Percentiles rank a stretch among this genome's conserved stretches.
Evolutionary conservation across 2,888 invertebrate genomes (phyloP).

Genomic region (Nomada fucata): DNA sequence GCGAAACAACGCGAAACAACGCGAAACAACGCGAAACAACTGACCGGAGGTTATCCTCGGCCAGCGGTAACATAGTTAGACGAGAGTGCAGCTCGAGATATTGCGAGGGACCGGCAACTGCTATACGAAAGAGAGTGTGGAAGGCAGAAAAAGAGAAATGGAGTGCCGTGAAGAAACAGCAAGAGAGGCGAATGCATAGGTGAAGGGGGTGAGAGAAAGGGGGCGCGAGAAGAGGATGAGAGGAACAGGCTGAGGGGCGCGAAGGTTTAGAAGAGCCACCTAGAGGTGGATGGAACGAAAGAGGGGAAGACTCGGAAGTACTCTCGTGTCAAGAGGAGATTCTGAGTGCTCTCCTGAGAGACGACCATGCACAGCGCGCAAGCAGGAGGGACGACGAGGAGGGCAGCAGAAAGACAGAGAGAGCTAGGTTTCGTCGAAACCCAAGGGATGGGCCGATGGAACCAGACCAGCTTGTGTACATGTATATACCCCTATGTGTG

Average conservation of each 20-base stretch:
- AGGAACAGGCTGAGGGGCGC: slow-evolving; percentile 65
- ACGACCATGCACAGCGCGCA: slow-evolving; percentile 65
- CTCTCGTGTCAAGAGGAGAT: slow-evolving; percentile 81
- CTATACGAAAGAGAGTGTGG: slow-evolving; percentile 49
- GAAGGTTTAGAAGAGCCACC: slow-evolving; percentile 68
- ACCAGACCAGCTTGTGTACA: slow-evolving; percentile 19
- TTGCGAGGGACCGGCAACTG: slow-evolving; percentile 33
- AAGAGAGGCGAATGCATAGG: background rate
- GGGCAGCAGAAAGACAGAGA: slow-evolving; percentile 53
- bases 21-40: slow-evolving; percentile 66
- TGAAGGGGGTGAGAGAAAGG: slow-evolving; percentile 20
- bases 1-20: slow-evolving; percentile 66
- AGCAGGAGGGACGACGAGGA: slow-evolving; percentile 30
- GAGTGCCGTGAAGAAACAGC: slow-evolving; percentile 25
- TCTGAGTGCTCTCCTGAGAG: slow-evolving; percentile 81
- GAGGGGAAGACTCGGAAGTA: slow-evolving; percentile 72
- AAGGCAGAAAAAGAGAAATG: slow-evolving; percentile 37
- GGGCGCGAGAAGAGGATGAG: slow-evolving; percentile 19
- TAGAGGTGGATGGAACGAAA: slow-evolving; percentile 56
- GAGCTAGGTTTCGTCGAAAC: slow-evolving; percentile 38
- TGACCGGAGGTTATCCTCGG: slow-evolving; percentile 60
- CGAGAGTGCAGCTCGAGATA: slow-evolving; percentile 56
- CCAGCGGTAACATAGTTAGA: slow-evolving; percentile 72
- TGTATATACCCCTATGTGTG: slow-evolving; percentile 21
- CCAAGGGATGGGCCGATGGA: slow-evolving; percentile 37